Evolutionary conservation across 2,797 vertebrate species (phyloP).

Genomic region (Xerus rutilus): DNA sequence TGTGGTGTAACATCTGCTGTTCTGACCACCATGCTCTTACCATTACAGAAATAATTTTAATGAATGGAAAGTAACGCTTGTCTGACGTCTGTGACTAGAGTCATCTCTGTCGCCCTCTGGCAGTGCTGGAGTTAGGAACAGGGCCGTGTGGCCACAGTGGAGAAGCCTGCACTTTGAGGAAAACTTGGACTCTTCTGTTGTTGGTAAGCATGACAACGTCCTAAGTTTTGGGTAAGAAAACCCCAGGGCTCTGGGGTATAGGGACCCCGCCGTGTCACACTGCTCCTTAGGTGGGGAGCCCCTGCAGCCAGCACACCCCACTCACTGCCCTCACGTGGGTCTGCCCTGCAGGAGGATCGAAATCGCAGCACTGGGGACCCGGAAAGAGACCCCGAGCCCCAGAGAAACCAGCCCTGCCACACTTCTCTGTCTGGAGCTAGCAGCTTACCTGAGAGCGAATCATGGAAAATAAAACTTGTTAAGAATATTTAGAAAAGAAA

Average conservation of each 20-base stretch:
- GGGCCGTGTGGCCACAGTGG: too few species aligned
- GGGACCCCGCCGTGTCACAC: fast-evolving
- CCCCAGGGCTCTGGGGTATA: too few species aligned
- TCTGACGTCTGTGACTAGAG: not conserved
- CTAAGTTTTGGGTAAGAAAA: fast-evolving
- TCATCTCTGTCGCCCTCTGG: not conserved
- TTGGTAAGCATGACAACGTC: not conserved
- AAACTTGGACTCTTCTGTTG: not conserved
- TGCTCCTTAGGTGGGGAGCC: not conserved
- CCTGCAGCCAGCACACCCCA: too few species aligned
- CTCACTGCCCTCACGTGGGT: fast-evolving
- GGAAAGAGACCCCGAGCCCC: fast-evolving
- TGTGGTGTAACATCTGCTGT: not conserved
- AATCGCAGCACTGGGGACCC: fast-evolving
- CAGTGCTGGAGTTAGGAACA: too few species aligned
- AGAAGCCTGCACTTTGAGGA: too few species aligned
- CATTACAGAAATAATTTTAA: not conserved
- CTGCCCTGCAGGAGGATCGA: not conserved
- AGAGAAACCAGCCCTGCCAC: fast-evolving
- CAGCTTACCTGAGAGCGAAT: not conserved
- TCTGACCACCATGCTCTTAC: not conserved
- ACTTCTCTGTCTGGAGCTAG: too few species aligned
- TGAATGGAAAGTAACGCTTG: not conserved
- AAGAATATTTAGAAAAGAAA: not conserved
- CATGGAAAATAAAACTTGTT: not conserved